Conservation (phyloP, 2,113 vertebrate species). For the Hyla sarda region DNA sequence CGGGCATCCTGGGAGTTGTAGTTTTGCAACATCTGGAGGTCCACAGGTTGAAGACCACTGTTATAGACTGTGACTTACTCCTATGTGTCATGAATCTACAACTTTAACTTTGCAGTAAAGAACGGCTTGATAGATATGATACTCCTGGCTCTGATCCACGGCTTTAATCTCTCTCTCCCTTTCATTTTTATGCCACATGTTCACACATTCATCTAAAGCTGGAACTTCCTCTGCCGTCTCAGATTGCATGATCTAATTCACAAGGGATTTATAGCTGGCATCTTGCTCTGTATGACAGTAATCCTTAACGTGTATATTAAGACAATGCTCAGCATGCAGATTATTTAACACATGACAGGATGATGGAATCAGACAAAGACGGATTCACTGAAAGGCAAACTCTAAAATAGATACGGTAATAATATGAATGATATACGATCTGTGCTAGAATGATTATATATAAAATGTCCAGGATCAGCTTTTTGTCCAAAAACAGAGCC, state of each 20-base stretch:
- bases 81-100: too few relatives aligned
- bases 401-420: neutral
- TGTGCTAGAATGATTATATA: neutral
- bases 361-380: neutral
- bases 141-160: neutral
- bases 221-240: conserved; percentile 39
- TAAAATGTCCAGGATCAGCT: neutral
- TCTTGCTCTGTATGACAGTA: conserved; percentile 8
- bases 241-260: conserved; percentile 44
- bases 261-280: conserved; percentile 48
- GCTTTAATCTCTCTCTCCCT: neutral
- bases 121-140: too few relatives aligned
- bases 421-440: neutral
- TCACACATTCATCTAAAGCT: conserved; percentile 18
- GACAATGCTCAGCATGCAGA: conserved; percentile 34
- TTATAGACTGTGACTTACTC: too few relatives aligned
- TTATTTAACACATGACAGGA: neutral
- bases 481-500: neutral
- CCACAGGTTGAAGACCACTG: too few relatives aligned
- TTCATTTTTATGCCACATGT: conserved; percentile 20
- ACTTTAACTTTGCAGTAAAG: too few relatives aligned
- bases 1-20: too few relatives aligned
- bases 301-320: conserved; percentile 23
- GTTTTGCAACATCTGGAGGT: too few relatives aligned
- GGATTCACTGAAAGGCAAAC: neutral